Conservation (phyloP, 2,113 vertebrate genomes). For the Salvelinus alpinus region DNA sequence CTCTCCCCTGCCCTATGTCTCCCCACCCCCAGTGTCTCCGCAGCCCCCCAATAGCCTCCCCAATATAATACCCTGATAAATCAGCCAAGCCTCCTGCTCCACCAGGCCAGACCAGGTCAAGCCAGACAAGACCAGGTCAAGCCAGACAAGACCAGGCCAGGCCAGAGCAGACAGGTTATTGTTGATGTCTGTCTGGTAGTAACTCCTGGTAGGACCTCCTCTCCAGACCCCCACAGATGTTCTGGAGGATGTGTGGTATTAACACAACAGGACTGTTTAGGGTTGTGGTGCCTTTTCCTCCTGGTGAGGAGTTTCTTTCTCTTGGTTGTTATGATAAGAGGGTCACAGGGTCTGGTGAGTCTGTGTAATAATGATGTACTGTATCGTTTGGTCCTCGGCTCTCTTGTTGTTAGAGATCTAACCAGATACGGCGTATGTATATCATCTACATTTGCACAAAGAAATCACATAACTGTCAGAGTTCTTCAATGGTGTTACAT, state of each 20-base stretch:
- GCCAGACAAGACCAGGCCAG: too few species aligned
- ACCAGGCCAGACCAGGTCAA: too few species aligned
- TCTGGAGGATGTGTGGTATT: constrained; percentile 69
- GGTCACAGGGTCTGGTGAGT: too few species aligned
- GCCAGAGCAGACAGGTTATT: too few species aligned
- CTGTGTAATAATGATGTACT: too few species aligned
- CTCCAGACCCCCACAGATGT: constrained; percentile 69
- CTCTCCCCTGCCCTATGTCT: too few species aligned
- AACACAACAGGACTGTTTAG: constrained; percentile 66
- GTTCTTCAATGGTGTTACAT: too few species aligned
- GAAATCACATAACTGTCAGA: too few species aligned
- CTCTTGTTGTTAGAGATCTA: too few species aligned
- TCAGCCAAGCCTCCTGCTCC: background rate
- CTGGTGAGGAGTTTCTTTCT: background rate
- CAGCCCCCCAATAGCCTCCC: background rate
- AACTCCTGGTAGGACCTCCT: constrained; percentile 16
- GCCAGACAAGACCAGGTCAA: constrained; percentile 40
- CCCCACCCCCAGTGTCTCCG: background rate
- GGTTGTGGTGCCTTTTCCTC: constrained; percentile 24
- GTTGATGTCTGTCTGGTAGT: constrained; percentile 55
- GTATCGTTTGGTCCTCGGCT: too few species aligned
- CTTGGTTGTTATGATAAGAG: background rate
- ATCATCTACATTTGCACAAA: too few species aligned
- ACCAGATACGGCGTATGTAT: too few species aligned
- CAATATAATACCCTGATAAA: constrained; percentile 1